Base-by-base conservation (phyloP, 2,113 vertebrate species). In the Sialia sialis region DNA sequence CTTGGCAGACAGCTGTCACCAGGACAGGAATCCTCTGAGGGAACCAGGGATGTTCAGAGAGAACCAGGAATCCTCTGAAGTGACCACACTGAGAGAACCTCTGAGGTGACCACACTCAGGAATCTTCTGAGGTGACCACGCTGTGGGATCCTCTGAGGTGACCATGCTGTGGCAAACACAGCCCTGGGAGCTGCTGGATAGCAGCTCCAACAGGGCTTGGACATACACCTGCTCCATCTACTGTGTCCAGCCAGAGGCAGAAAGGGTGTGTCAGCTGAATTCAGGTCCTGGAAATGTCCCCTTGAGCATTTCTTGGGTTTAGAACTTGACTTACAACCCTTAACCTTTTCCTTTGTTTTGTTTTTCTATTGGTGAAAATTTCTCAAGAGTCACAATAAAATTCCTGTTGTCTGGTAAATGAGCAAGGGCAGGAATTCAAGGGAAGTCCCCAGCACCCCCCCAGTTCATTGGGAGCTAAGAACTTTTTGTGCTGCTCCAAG, bases 81-180 rank as follows among this genome's bases (percentile, higher is more conserved):
- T 9, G 16, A 46, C 30, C 62, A 62, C 25, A 13, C 5, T 27
- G 14, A 55, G 52, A 27, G 23, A 14, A 4, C 7, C 55, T 30
- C 43, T 23, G 43, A 39, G 46, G 44, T 39, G 51, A 41, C 48
- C 68, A 41, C 0, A 46, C 20, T 11, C 10, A 46, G 10, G 44
- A 10, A 43, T 41, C 9, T 20, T 15, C 60, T 30, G 60, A 63
- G 38, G 36, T 18, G 36, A 39, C 26, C 59, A 59, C 21, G 15
- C 4, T 25, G 14, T 48, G 56, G 32, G 20, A 13, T 5, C 5
- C 59, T 29, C 48, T 22, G 41, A 39, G 51, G 41, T 43, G 52
- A 43, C 69, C 52, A 34, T 0, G 0, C 27, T 25, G 27, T 48
- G 41, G 46, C 58, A 44, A 76, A 29, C 1, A 2, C n/a, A 52